phyloP scores from a whole-genome alignment of 2,113 vertebrate genomes.

The Apteryx owenii region DNA sequence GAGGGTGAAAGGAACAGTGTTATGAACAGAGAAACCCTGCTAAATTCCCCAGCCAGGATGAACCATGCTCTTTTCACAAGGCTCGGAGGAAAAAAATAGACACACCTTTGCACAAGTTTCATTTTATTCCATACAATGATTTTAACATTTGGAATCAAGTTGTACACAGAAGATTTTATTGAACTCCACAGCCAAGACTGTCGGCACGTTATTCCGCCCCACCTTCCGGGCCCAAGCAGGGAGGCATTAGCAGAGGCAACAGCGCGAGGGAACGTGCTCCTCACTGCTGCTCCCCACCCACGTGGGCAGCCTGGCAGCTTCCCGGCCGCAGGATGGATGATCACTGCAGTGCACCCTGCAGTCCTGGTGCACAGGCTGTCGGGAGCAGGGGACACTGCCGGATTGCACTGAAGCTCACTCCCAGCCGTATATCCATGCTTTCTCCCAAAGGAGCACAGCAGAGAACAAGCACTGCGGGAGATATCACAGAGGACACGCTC shows the following conservation, averaged over 20 bases:
- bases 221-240: accelerated
- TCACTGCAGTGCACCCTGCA: neutral
- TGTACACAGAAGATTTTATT: neutral
- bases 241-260: neutral
- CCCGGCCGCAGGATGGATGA: accelerated
- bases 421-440: neutral
- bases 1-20: neutral
- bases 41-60: neutral
- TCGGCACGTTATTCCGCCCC: neutral
- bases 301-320: neutral
- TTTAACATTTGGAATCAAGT: neutral
- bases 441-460: neutral
- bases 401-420: neutral
- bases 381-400: neutral
- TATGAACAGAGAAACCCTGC: neutral
- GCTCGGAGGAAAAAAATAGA: neutral
- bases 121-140: neutral
- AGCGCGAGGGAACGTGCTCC: neutral
- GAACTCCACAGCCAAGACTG: neutral
- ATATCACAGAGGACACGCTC: neutral
- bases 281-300: accelerated
- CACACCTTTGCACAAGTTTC: neutral
- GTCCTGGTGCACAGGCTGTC: accelerated
- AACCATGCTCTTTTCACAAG: neutral
- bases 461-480: neutral